These are phyloP conservation scores for Cartodere bifasciata DNA, from an alignment of 2,888 invertebrate genomes.

Conservation along the genomic window DNA sequence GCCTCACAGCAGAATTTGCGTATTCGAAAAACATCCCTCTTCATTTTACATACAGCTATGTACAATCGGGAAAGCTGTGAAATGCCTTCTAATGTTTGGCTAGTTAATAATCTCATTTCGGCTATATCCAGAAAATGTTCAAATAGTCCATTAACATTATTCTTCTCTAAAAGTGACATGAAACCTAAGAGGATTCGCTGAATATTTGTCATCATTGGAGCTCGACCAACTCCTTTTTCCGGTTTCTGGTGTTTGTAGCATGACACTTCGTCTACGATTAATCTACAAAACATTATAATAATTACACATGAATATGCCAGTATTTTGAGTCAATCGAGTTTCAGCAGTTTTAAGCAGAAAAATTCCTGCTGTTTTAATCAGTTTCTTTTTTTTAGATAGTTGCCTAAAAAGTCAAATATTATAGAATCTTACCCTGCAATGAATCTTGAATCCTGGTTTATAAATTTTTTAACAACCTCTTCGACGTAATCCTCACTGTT, in stretches of 20 bases:
- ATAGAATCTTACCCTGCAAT: too few species aligned
- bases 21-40: slow-evolving; percentile 31
- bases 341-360: too few species aligned
- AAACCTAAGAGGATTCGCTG: slow-evolving; percentile 34
- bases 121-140: slow-evolving; percentile 19
- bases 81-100: slow-evolving; percentile 10
- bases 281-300: slow-evolving; percentile 20
- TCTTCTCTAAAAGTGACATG: slow-evolving; percentile 28
- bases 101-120: slow-evolving; percentile 19
- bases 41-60: slow-evolving; percentile 24
- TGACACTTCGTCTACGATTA: slow-evolving; percentile 20
- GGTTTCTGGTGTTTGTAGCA: slow-evolving; percentile 22
- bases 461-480: too few species aligned
- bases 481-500: too few species aligned
- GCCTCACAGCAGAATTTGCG: slow-evolving; percentile 35
- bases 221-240: slow-evolving; percentile 31
- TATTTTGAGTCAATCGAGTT: too few species aligned
- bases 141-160: slow-evolving; percentile 19
- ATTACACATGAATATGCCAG: slow-evolving; percentile 6
- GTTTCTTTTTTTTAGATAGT: too few species aligned
- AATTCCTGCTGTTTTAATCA: too few species aligned
- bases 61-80: slow-evolving; percentile 17
- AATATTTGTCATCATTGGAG: slow-evolving; percentile 35
- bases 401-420: slow-evolving; percentile 1
- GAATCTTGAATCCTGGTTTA: too few species aligned